Percentiles rank a stretch among this genome's conserved stretches.
phyloP scores from a whole-genome alignment of 2,888 invertebrate genomes.

The Hecatera dysodea region DNA sequence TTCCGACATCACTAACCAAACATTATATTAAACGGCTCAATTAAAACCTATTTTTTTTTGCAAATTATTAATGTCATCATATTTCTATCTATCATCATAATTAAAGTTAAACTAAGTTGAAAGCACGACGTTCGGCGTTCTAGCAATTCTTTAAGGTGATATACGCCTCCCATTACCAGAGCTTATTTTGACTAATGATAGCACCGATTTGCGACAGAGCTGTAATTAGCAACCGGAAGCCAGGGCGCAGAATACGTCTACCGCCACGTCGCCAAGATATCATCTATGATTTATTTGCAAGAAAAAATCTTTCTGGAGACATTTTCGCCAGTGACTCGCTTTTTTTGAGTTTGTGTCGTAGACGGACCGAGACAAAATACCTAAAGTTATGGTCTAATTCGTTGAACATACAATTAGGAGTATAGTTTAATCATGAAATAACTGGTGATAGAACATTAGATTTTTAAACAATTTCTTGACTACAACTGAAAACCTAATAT shows the following conservation, averaged over 20 bases:
- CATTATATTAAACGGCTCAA: slow-evolving; percentile 25
- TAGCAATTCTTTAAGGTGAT: slow-evolving; percentile 30
- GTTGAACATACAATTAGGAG: background rate
- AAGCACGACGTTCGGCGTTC: slow-evolving; percentile 7
- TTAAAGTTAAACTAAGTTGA: slow-evolving; percentile 25
- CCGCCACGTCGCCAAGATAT: slow-evolving; percentile 31
- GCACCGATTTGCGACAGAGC: slow-evolving; percentile 37
- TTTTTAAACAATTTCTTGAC: background rate
- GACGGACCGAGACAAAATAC: background rate
- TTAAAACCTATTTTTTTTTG: slow-evolving; percentile 15
- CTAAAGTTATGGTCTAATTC: background rate
- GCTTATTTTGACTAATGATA: slow-evolving; percentile 55
- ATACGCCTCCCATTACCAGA: slow-evolving; percentile 40
- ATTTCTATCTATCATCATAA: slow-evolving; percentile 19
- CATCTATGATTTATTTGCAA: slow-evolving; percentile 44
- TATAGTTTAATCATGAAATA: background rate
- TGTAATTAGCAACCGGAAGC: slow-evolving; percentile 51
- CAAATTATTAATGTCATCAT: slow-evolving; percentile 23
- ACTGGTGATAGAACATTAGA: background rate
- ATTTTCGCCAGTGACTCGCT: slow-evolving; percentile 6
- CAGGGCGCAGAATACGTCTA: slow-evolving; percentile 30
- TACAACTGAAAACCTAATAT: background rate
- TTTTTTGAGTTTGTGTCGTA: slow-evolving; percentile 2
- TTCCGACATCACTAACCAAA: slow-evolving; percentile 21
- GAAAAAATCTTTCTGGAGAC: slow-evolving; percentile 20